Evolutionary conservation across 2,113 vertebrate species (phyloP), one percentile per base, ranked within the genome.

Genomic region (Turdus rufiventris): DNA sequence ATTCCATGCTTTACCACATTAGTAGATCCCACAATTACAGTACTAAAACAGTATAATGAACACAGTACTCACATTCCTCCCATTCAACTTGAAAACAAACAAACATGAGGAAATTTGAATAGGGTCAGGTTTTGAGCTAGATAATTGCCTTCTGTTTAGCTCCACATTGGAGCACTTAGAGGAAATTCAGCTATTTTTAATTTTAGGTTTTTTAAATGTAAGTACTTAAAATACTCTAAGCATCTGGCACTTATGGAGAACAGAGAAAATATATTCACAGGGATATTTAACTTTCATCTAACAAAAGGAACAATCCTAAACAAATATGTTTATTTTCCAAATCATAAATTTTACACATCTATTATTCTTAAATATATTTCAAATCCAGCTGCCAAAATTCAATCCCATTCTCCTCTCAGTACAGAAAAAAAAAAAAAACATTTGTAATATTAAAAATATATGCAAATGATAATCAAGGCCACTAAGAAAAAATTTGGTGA

Each of bases 121-220:
- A 67, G 9, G 26, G 73, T 76, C 60, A 77, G 24, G 51, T 71
- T 93, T 86, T 84, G 33, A 54, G 47, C 50, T 54, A 45, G 73
- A 73, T 87, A 92, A 95, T 70, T 76, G 15, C 25, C 43, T 88
- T 83, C 67, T 80, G 57, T 88, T 79, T 92, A 73, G 50, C 50
- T 61, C 21, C 47, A 50, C 43, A 5, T 54, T 78, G 54, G 63
- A 91, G 33, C 10, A 73, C 42, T 86, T 77, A 45, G 36, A 66
- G 26, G 50, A 94, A 92, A 93, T 63, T 88, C 36, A 57, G 42
- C 71, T 91, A 60, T 88, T 94, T 92, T 94, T 91, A 54, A 83
- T 86, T 91, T 91, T 28, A n/a, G 40, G 2, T 1, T 2, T 67
- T 87, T 85, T 42, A 65, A 34, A 75, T 61, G 23, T 14, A 80